Evolutionary conservation across 1,140 invertebrate species (phyloP), one percentile per base, ranked within the genome.

Genomic region (Andrena cerasifolii): DNA sequence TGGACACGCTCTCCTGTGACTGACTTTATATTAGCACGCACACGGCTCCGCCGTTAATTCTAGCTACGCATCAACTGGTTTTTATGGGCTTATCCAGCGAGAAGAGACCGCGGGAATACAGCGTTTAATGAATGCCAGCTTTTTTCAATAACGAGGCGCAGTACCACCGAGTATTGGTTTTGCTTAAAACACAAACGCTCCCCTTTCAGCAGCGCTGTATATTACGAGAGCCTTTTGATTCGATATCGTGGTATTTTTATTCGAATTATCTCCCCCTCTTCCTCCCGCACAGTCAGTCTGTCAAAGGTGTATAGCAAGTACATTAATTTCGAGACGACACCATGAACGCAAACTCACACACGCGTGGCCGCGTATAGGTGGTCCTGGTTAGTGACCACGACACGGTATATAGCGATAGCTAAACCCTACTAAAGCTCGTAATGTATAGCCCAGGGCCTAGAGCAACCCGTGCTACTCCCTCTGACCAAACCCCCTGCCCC

Each of bases 341-440:
- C 65, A 18, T 24, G 53, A 16, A 61, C 54, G 54, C 54, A 75
- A 76, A 40, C 53, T 0, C 1, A 24, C 1, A 26, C 33, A 24
- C 45, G 49, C 28, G 54, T 28, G 14, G 36, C 18, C 26, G 62
- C 31, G 82, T 84, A 45, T 73, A 74, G 83, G 78, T 82, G 84
- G 83, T 84, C 83, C 82, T 82, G 80, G 87, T 87, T 76, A 78
- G 85, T 88, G 86, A 90, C 89, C 88, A 80, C 88, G 87, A 89
- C 88, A 88, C 80, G 85, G 85, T 86, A 87, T 86, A 83, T 85
- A 84, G 84, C 83, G 77, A 85, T 68, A 75, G 84, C 85, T 89
- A 88, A 88, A 87, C 86, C 84, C 88, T 84, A 82, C 82, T 87
- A 90, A 90, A 89, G 87, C 88, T 86, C 85, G 84, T 89, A 89